These are phyloP conservation scores for Myopa testacea DNA, from an alignment of 2,888 invertebrate species.

Conservation along the genomic window DNA sequence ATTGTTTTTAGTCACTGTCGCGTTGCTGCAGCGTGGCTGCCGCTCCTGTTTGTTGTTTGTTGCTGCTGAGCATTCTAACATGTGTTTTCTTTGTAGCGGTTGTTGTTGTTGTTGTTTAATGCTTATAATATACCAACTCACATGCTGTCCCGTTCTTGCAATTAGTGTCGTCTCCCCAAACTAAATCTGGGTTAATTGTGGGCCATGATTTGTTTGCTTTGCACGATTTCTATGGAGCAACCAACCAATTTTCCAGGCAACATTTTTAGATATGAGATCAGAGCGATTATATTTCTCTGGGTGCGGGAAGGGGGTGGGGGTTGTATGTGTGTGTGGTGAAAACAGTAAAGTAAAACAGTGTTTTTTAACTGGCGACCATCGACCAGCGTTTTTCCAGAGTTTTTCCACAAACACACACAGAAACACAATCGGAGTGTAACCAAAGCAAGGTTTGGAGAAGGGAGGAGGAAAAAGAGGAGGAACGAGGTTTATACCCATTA, in stretches of 20 bases:
- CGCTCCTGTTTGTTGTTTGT: neutral
- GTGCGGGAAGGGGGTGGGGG: too few species aligned
- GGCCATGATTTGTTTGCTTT: conserved; percentile 9
- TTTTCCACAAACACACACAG: too few species aligned
- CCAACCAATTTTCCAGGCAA: neutral
- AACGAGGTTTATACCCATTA: too few species aligned
- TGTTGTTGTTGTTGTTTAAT: neutral
- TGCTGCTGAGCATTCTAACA: conserved; percentile 3
- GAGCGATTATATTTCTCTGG: neutral
- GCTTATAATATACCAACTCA: conserved; percentile 1
- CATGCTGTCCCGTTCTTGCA: neutral
- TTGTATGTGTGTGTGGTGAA: too few species aligned
- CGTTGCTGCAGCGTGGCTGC: neutral
- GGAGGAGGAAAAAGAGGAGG: too few species aligned
- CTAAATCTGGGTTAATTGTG: conserved; percentile 24
- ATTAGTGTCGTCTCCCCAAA: neutral
- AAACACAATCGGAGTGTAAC: too few species aligned
- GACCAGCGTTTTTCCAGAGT: neutral
- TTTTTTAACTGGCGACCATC: neutral
- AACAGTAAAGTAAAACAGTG: neutral
- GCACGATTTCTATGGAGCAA: neutral
- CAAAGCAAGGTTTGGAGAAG: too few species aligned
- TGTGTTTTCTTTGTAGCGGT: too few species aligned
- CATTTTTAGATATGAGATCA: neutral
- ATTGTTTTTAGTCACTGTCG: neutral